Evolutionary conservation across 2,797 vertebrate genomes (phyloP).

Genomic region (Acanthis flammea): DNA sequence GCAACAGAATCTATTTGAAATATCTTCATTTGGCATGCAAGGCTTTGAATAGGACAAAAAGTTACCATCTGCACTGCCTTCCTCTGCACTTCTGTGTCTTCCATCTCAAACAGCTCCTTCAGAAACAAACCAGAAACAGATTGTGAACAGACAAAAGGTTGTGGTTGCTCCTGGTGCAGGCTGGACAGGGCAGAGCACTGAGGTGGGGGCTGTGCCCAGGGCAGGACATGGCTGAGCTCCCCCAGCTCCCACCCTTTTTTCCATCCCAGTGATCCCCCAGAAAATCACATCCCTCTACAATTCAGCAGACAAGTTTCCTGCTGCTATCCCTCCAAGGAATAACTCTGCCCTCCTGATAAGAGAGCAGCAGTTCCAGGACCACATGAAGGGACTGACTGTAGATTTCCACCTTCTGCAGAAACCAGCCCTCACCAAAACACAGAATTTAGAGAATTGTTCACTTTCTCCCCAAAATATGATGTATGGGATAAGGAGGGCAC

Average conservation of each 20-base stretch:
- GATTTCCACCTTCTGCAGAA: neutral
- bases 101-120: conserved; percentile 58
- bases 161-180: neutral
- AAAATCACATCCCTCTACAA: neutral
- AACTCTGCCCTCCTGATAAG: neutral
- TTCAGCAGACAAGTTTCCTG: neutral
- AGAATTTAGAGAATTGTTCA: rapidly evolving
- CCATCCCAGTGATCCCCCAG: neutral
- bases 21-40: neutral
- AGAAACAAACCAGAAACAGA: neutral
- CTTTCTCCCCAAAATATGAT: neutral
- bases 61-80: conserved; percentile 62
- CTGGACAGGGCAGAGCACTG: neutral
- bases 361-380: neutral
- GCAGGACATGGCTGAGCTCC: neutral
- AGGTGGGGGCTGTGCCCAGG: neutral
- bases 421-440: neutral
- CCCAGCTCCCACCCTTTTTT: neutral
- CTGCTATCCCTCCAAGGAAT: neutral
- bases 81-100: neutral
- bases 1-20: neutral
- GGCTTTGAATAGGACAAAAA: neutral
- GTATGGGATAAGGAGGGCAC: neutral
- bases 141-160: neutral
- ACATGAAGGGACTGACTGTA: rapidly evolving